Base-by-base conservation (phyloP, 2,888 invertebrate species). In the Sceliomorpha sp. region DNA sequence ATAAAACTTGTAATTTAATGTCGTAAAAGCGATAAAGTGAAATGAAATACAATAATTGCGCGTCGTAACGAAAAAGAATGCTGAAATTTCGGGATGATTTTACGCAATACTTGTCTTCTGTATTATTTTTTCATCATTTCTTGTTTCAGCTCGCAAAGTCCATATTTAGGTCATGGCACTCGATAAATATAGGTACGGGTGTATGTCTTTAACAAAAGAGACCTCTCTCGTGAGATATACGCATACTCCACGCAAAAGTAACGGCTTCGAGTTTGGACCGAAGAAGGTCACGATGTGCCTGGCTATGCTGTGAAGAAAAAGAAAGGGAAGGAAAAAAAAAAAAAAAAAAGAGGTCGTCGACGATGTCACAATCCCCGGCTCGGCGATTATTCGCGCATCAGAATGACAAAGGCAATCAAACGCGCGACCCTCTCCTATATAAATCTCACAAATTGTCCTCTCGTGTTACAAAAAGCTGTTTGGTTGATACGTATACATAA, bases 261-360 rank as follows among this genome's bases (percentile, higher is more conserved):
- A 32, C 32, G 32, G 12, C 32, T 10, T 12, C 12, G 12, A 32
- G 32, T 32, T 27, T 40, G n/a, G 15, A 40, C 8, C 39, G 39
- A 40, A 40, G 39, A 40, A 40, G 39, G 39, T 40, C 39, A 32
- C 32, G 32, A 32, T 10, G 32, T 12, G 27, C 14, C 12, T 42
- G 42, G 26, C 14, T 42, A 3, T 27, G 9, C 24, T 2, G 4
- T 7, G 42, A 42, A 42, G 9, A 50, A 37, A 37, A 32, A 48
- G 26, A 47, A 8, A 20, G 45, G 24, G 9, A 29, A 29, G 9
- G 9, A 8, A 29, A 29, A 40, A 4, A 29, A n/a, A n/a, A n/a
- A 29, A 6, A 39, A 50, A 50, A 53, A 37, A 55, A 55, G 55
- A 36, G 55, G 55, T 44, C 55, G 44, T 15, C 40, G 9, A 5